phyloP scores from a whole-genome alignment of 2,113 vertebrate genomes.

The Cacatua alba region DNA sequence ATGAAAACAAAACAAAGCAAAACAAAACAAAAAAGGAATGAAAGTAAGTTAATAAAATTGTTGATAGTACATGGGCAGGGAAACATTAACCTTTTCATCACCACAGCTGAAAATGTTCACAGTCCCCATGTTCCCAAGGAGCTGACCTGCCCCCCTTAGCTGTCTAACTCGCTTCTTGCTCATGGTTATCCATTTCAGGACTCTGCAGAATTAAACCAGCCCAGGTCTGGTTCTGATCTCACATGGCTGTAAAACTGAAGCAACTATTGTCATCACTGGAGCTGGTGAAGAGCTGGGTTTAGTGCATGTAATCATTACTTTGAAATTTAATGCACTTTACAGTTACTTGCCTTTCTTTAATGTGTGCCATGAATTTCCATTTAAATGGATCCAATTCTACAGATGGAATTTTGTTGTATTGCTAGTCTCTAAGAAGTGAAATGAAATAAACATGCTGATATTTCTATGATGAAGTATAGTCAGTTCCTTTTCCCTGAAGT shows the following conservation, averaged over 20 bases:
- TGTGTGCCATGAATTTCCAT: not conserved
- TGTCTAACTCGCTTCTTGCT: not conserved
- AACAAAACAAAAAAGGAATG: not conserved
- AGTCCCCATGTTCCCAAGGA: not conserved
- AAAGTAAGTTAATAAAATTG: constrained; percentile 26
- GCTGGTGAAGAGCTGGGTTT: not conserved
- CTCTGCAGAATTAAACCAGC: not conserved
- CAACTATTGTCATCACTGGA: not conserved
- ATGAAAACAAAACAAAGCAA: not conserved
- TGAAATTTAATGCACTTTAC: not conserved
- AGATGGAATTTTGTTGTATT: not conserved
- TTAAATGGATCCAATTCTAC: not conserved
- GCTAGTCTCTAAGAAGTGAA: not conserved
- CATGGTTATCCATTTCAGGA: not conserved
- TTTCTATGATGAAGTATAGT: not conserved
- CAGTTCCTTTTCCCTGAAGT: not conserved
- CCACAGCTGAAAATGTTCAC: not conserved
- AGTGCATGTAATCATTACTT: not conserved
- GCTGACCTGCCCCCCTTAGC: not conserved
- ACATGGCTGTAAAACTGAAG: not conserved
- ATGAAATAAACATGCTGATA: not conserved
- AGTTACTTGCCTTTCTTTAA: not conserved
- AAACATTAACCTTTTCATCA: constrained; percentile 4
- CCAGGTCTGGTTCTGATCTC: not conserved
- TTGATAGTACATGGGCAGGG: not conserved